Percentiles rank a stretch among this genome's conserved stretches.
phyloP scores from a whole-genome alignment of 2,113 vertebrate genomes.

The Rhinichthys klamathensis region DNA sequence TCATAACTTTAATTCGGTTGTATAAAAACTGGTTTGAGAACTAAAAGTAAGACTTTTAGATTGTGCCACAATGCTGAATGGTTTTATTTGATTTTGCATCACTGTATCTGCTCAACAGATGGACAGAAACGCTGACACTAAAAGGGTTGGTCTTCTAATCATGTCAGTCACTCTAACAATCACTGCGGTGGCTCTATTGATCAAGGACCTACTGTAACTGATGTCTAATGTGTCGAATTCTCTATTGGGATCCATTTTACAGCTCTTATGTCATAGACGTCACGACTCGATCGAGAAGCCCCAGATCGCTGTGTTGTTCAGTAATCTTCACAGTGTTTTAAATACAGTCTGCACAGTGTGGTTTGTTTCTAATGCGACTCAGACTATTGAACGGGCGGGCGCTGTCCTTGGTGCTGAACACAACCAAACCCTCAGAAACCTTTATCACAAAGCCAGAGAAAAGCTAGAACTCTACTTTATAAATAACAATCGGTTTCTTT shows the following conservation, averaged over 20 bases:
- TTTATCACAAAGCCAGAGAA: not conserved
- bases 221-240: conserved; percentile 35
- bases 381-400: not conserved
- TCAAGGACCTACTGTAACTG: conserved; percentile 26
- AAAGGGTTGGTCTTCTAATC: conserved; percentile 25
- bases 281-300: not conserved
- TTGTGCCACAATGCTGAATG: too few species aligned
- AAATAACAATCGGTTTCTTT: not conserved
- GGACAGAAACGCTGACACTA: not conserved
- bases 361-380: not conserved
- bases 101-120: not conserved
- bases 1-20: too few species aligned
- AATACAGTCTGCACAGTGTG: not conserved
- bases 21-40: too few species aligned
- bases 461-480: not conserved
- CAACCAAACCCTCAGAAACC: not conserved
- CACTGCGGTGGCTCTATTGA: conserved; percentile 33
- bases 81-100: not conserved
- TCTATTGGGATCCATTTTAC: conserved; percentile 4
- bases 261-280: conserved; percentile 20
- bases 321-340: not conserved
- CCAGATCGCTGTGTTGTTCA: not conserved
- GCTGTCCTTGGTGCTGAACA: conserved; percentile 51
- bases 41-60: too few species aligned
- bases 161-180: conserved; percentile 26